Evolutionary conservation across 1,140 invertebrate genomes (phyloP).

Genomic region (Drosophila punjabiensis): DNA sequence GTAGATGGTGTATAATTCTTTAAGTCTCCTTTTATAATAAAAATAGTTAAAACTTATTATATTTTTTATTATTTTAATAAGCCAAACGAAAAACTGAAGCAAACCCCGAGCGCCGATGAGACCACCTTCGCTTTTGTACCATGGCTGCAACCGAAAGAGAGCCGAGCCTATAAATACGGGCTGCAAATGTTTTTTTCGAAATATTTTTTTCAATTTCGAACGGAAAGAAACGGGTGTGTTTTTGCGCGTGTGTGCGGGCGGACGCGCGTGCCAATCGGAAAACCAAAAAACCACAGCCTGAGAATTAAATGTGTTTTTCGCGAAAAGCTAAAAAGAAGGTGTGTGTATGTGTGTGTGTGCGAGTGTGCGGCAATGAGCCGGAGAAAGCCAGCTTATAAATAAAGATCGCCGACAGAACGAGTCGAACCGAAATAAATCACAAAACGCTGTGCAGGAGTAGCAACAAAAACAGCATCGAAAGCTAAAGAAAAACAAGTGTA

Average conservation of each 20-base stretch:
- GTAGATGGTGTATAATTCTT: too few relatives aligned
- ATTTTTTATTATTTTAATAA: too few relatives aligned
- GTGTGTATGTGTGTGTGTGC: conserved; percentile 11
- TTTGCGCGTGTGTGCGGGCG: conserved; percentile 24
- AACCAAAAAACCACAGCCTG: conserved; percentile 25
- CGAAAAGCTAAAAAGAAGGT: conserved; percentile 25
- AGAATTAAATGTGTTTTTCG: conserved; percentile 25
- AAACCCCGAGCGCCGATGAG: too few relatives aligned
- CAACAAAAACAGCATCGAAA: conserved; percentile 5
- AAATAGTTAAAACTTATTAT: too few relatives aligned
- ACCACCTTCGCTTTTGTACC: too few relatives aligned
- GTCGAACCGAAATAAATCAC: conserved; percentile 9
- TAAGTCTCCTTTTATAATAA: too few relatives aligned
- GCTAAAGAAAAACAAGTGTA: conserved; percentile 44
- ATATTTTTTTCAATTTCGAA: conserved; percentile 6
- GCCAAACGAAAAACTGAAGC: too few relatives aligned
- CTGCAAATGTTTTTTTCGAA: neutral
- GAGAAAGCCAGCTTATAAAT: conserved; percentile 33
- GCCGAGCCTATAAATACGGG: conserved; percentile 6
- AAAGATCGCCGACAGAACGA: conserved; percentile 11
- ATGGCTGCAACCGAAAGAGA: neutral
- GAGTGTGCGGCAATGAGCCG: conserved; percentile 9
- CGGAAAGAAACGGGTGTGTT: conserved; percentile 21
- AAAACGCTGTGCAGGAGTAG: conserved; percentile 11
- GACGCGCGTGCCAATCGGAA: conserved; percentile 41